phyloP scores from a whole-genome alignment of 2,888 invertebrate species.

The Plebejus melissa region DNA sequence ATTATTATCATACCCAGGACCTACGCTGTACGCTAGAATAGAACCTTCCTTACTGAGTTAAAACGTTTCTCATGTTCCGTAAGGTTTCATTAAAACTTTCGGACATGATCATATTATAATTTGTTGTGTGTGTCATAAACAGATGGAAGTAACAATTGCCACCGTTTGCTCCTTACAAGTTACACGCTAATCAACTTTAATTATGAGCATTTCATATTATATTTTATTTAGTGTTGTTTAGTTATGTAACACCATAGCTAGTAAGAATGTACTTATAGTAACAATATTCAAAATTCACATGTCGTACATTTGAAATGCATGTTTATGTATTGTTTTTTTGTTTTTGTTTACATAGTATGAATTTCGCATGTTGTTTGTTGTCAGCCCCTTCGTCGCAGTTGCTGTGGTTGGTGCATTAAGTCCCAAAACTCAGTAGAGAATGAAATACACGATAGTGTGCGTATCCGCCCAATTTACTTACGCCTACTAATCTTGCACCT shows the following conservation, averaged over 20 bases:
- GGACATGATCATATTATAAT: not conserved
- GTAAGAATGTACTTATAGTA: too few species aligned
- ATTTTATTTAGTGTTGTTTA: too few species aligned
- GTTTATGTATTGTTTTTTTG: slow-evolving; percentile 37
- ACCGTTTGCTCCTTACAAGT: not conserved
- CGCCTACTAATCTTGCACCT: not conserved
- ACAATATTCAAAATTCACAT: not conserved
- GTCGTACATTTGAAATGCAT: not conserved
- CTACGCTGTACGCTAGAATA: not conserved
- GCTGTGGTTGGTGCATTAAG: slow-evolving; percentile 67
- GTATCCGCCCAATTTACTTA: slow-evolving; percentile 46
- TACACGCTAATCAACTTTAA: not conserved
- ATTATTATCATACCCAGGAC: not conserved
- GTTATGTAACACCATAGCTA: too few species aligned
- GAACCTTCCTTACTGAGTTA: slow-evolving; percentile 9
- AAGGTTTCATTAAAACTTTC: slow-evolving; percentile 24
- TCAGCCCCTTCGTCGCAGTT: slow-evolving; percentile 67
- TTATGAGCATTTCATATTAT: not conserved
- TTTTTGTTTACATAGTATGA: slow-evolving; percentile 47
- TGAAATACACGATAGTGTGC: slow-evolving; percentile 57
- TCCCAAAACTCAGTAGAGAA: slow-evolving; percentile 53
- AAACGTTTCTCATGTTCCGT: slow-evolving; percentile 24
- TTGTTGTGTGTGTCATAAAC: slow-evolving; percentile 18
- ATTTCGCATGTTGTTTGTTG: slow-evolving; percentile 69
- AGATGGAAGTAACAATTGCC: not conserved